Percentiles rank a stretch among this genome's conserved stretches.
These are phyloP conservation scores for Mesaphorura yosii DNA, from an alignment of 1,140 invertebrate genomes.

Conservation along the genomic window DNA sequence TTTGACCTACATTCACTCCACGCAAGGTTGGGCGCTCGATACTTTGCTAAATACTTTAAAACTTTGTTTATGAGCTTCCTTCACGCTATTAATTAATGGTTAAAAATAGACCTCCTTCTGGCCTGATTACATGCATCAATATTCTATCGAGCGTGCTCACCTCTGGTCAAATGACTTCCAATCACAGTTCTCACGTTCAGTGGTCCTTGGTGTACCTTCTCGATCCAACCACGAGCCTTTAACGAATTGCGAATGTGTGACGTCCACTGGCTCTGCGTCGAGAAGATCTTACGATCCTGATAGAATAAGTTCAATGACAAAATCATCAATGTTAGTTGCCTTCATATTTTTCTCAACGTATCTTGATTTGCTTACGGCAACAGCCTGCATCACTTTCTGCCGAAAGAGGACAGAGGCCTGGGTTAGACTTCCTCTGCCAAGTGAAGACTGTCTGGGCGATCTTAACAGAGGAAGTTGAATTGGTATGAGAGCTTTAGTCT, in stretches of 20 bases:
- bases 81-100: not conserved
- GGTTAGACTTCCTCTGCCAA: no score
- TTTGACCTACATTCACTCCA: no score
- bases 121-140: not conserved
- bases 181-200: not conserved
- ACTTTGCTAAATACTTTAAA: not conserved
- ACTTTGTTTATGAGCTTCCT: not conserved
- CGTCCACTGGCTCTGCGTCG: slow-evolving; percentile 42
- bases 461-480: no score
- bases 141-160: not conserved
- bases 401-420: no score
- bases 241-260: slow-evolving; percentile 40
- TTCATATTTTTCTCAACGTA: no score
- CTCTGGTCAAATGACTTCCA: not conserved
- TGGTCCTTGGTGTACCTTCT: slow-evolving; percentile 9
- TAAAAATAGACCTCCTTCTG: not conserved
- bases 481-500: no score
- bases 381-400: no score
- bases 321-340: no score
- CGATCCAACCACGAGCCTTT: slow-evolving; percentile 35
- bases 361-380: no score
- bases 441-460: no score
- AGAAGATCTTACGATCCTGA: slow-evolving; percentile 43
- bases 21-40: not conserved
- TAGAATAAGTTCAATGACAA: no score